Evolutionary conservation across 1,140 invertebrate genomes (phyloP).

Genomic region (Euborellia annulipes): DNA sequence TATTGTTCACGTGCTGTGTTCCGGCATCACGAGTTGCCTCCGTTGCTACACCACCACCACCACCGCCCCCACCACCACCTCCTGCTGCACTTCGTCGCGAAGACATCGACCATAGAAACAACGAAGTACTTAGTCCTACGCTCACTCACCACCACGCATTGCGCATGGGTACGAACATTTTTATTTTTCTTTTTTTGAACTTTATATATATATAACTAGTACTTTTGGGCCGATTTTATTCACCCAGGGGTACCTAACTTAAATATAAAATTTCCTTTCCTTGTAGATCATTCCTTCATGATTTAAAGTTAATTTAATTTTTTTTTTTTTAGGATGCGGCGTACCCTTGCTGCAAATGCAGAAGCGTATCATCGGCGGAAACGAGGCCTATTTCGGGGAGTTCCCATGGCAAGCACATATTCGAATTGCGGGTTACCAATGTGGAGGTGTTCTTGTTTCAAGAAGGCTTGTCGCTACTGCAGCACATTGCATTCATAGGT

Average conservation of each 20-base stretch:
- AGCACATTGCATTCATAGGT: constrained; percentile 54
- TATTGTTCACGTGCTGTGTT: constrained; percentile 52
- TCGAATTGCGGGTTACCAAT: constrained; percentile 63
- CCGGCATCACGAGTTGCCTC: constrained; percentile 14
- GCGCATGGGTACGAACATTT: no score
- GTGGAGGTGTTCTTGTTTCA: constrained; percentile 51
- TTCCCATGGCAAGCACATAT: constrained; percentile 77
- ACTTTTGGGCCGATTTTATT: no score
- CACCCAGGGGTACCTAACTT: no score
- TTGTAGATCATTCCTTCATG: no score
- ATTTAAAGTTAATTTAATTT: no score
- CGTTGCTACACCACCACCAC: not conserved
- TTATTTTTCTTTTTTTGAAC: no score
- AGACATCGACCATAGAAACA: constrained; percentile 10
- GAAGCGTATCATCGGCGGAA: constrained; percentile 61
- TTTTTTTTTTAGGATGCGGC: constrained; percentile 40
- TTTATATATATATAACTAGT: no score
- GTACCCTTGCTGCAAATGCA: constrained; percentile 40
- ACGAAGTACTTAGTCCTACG: constrained; percentile 2
- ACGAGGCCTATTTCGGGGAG: constrained; percentile 53
- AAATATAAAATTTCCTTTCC: no score
- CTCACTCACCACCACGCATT: not conserved
- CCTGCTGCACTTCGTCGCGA: not conserved
- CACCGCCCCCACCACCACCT: not conserved
- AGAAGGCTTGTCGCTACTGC: constrained; percentile 51